phyloP scores from a whole-genome alignment of 2,113 vertebrate species.

The Erythrocercus mccallii region DNA sequence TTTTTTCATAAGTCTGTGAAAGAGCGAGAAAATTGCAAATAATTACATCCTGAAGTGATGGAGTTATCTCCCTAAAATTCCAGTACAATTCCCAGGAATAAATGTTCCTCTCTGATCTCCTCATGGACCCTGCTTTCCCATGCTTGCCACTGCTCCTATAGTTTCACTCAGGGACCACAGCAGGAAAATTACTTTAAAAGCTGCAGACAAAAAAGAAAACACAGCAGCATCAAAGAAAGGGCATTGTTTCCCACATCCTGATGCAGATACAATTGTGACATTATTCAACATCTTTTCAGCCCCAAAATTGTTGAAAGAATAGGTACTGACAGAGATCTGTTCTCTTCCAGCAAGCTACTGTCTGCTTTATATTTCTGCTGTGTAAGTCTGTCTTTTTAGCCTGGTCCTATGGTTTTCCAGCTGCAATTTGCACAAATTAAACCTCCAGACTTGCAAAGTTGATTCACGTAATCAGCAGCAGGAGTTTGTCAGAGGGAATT shows the following conservation, averaged over 20 bases:
- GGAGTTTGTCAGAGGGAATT: conserved; percentile 1
- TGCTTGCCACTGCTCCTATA: not conserved
- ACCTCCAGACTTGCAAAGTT: not conserved
- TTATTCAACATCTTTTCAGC: not conserved
- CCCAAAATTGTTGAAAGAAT: not conserved
- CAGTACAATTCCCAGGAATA: conserved; percentile 7
- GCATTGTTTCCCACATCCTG: not conserved
- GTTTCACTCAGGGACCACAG: not conserved
- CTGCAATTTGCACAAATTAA: conserved; percentile 6
- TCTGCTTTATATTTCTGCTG: not conserved
- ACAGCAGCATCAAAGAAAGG: not conserved
- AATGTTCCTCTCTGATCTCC: not conserved
- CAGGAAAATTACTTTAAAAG: conserved; percentile 35
- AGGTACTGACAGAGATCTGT: not conserved
- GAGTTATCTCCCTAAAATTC: conserved; percentile 53
- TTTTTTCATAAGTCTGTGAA: not conserved
- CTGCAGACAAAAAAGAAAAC: not conserved
- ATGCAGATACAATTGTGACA: not conserved
- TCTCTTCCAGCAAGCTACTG: not conserved
- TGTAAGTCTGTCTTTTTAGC: not conserved
- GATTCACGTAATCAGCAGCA: not conserved
- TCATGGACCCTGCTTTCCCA: not conserved
- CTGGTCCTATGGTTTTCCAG: not conserved
- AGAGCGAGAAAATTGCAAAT: not conserved
- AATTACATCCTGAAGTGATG: conserved; percentile 3